These are phyloP conservation scores for Labeo catla DNA, from an alignment of 2,113 vertebrate species.

Conservation along the genomic window DNA sequence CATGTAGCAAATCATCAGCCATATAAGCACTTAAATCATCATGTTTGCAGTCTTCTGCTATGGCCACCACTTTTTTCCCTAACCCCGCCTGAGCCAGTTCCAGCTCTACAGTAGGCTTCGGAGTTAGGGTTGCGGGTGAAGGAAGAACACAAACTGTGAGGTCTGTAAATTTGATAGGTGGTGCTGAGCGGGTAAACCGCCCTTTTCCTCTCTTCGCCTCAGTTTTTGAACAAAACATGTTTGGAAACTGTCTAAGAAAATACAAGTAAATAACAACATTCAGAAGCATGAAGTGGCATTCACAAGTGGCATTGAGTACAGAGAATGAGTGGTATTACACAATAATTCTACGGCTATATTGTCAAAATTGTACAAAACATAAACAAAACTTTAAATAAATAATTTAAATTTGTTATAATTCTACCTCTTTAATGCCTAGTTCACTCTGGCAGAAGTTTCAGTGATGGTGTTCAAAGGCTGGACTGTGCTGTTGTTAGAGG, in stretches of 20 bases:
- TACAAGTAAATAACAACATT: background rate
- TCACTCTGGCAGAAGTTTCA: background rate
- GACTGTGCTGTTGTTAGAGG: background rate
- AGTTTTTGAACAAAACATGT: background rate
- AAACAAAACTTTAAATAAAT: too few relatives aligned
- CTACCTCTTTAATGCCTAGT: background rate
- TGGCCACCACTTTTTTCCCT: slow-evolving; percentile 12
- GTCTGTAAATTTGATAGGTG: background rate
- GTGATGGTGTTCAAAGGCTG: background rate
- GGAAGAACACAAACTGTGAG: background rate
- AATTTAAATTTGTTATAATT: background rate
- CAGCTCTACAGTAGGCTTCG: background rate
- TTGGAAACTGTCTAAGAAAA: slow-evolving; percentile 11
- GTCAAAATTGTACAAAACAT: background rate
- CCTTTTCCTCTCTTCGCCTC: background rate
- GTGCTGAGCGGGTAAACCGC: background rate
- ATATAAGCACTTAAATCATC: slow-evolving; percentile 12
- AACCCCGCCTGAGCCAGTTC: slow-evolving; percentile 13
- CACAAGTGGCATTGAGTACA: background rate
- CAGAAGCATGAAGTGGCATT: background rate
- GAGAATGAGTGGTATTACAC: background rate
- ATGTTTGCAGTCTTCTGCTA: slow-evolving; percentile 30
- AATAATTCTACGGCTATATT: background rate
- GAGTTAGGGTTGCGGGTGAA: background rate
- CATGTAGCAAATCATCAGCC: background rate